Base-by-base conservation (phyloP, 2,797 vertebrate genomes). In the Benthosema pterotum region DNA sequence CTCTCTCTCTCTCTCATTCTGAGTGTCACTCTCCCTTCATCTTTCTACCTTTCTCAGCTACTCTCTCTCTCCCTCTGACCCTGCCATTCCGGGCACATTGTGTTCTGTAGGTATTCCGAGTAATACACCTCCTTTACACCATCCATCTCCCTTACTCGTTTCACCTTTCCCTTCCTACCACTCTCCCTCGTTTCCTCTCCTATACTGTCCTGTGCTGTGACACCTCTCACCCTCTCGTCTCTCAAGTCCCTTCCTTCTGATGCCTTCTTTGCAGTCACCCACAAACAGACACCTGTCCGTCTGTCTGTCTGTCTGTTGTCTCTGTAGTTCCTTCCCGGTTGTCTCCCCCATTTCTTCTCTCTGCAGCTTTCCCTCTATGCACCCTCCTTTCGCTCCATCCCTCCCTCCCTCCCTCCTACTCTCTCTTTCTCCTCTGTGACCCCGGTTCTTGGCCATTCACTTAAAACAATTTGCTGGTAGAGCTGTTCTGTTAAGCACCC, bases 71-170 rank as follows among this genome's bases (percentile, higher is more conserved):
- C 19, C 42, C 53, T n/a, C 63, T 58, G 48, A 43, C 49, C 56
- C 48, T 28, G 17, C 63, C 63, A 72, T n/a, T 25, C 57, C 16
- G 22, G 46, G 38, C 38, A 60, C 58, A 60, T 49, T 67, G 57
- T 58, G 49, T 55, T 48, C 54, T 65, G n/a, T 25, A 17, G 46
- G 47, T 32, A 57, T 62, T 61, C 47, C 13, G 42, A 54, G 69
- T 57, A 51, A 51, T 51, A 56, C 38, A 52, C 18, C 15, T 6
- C 7, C 49, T 12, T 50, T 19, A 53, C 49, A 56, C 45, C 65
- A 42, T 19, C 17, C 15, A 49, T 66, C 47, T 66, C 38, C 50
- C 17, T 47, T 43, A 53, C 51, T 47, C 57, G 53, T 19, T 57
- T 28, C n/a, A 45, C 49, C n/a, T 11, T 72, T 49, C 53, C 43